Evolutionary conservation across 2,888 invertebrate species (phyloP), one percentile per base, ranked within the genome.

Genomic region (Polyploca ridens): DNA sequence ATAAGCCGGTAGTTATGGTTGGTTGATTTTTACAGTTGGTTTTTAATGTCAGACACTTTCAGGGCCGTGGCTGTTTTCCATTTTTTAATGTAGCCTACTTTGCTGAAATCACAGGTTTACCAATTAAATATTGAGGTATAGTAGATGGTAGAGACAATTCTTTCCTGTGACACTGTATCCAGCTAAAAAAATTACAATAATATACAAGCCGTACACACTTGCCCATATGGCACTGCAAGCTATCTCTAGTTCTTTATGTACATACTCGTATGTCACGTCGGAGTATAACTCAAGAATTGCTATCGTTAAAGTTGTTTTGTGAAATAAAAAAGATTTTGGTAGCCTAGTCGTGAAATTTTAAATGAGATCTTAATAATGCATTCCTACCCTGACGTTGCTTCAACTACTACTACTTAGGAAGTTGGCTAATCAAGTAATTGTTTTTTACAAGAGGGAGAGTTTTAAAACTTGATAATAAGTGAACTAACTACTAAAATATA

Each of bases 301-400:
- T 33, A n/a, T 33, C 58, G 35, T 58, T 58, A 58, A 58, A 35
- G 35, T 58, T n/a, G 58, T 58, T 58, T 33, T 35, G 35, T 35
- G 14, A n/a, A 14, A 58, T 49, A 58, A 58, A 33, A 33, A 33
- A n/a, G 33, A 33, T 13, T 6, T 58, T 6, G 14, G 33, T 11
- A 33, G n/a, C n/a, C 14, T 33, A 33, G 8, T 8, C 0, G n/a
- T 58, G 8, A 35, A 58, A 58, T 33, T 33, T 58, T 14, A 6
- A 33, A 44, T 16, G 4, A 7, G n/a, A 5, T 49, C 49, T 49
- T 46, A 46, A 46, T 46, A 46, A 46, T 46, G 46, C 5, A 46
- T 46, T 49, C 7, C 49, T 16, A 49, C 16, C 49, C 14, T 6
- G 5, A 16, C 16, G 13, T 49, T 49, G 13, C 44, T 44, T 13